Evolutionary conservation across 1,140 invertebrate species (phyloP).

Genomic region (Drosophila watanabei): DNA sequence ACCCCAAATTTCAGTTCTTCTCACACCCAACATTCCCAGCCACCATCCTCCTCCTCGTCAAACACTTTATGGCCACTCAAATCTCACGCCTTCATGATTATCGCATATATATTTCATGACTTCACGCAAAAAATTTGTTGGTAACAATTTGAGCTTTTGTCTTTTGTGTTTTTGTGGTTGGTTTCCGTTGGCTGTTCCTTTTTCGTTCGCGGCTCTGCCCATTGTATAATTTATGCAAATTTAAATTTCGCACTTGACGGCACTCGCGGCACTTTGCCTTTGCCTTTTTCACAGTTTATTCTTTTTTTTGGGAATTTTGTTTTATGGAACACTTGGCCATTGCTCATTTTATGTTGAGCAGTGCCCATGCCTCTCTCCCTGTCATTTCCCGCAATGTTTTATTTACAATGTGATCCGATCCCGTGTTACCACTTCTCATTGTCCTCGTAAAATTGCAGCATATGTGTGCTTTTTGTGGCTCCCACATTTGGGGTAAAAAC

Average conservation of each 20-base stretch:
- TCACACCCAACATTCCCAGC: neutral
- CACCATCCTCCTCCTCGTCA: slow-evolving; percentile 17
- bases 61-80: slow-evolving; percentile 54
- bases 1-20: neutral
- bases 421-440: slow-evolving; percentile 32
- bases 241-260: slow-evolving; percentile 58
- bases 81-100: slow-evolving; percentile 52
- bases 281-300: slow-evolving; percentile 44
- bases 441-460: slow-evolving; percentile 37
- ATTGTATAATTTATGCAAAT: slow-evolving; percentile 59
- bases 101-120: slow-evolving; percentile 57
- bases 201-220: slow-evolving; percentile 36
- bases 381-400: slow-evolving; percentile 49
- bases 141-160: slow-evolving; percentile 44
- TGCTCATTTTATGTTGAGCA: slow-evolving; percentile 44
- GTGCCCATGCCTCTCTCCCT: neutral
- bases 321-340: slow-evolving; percentile 45
- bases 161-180: slow-evolving; percentile 48
- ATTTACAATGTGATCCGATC: slow-evolving; percentile 51
- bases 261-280: slow-evolving; percentile 53
- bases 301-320: slow-evolving; percentile 28
- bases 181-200: slow-evolving; percentile 24
- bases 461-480: slow-evolving; percentile 37
- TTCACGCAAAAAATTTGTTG: slow-evolving; percentile 49
- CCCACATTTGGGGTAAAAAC: slow-evolving; percentile 21